A percentile compares a stretch with the other conserved stretches of the same genome.
phyloP scores from a whole-genome alignment of 2,888 invertebrate genomes.

The Epiperipatus broadwayi region DNA sequence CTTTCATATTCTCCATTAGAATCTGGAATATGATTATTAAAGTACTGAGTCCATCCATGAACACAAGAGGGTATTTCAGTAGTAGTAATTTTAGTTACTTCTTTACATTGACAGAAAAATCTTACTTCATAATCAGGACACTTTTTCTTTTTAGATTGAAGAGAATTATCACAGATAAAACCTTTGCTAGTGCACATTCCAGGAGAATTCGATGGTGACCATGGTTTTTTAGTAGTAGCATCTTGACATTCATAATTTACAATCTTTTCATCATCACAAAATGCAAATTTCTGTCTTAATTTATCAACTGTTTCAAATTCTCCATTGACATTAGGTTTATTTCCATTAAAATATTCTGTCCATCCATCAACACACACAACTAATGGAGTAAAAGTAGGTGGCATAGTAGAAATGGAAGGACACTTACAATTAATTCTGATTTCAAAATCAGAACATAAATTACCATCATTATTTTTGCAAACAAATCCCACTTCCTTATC shows the following conservation, averaged over 20 bases:
- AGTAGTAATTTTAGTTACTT: constrained; percentile 12
- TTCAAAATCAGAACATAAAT: no score
- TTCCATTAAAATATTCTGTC: constrained; percentile 25
- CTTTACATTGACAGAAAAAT: constrained; percentile 19
- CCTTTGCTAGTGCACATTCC: no score
- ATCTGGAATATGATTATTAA: constrained; percentile 16
- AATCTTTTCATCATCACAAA: constrained; percentile 19
- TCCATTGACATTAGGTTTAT: constrained; percentile 17
- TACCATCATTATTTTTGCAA: constrained; percentile 9
- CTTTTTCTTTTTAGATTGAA: constrained; percentile 7
- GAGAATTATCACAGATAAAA: constrained; percentile 15
- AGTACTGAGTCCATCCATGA: constrained; percentile 18
- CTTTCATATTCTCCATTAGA: constrained; percentile 17
- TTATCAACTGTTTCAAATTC: constrained; percentile 18
- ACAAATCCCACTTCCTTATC: constrained; percentile 13
- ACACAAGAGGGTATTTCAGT: constrained; percentile 11
- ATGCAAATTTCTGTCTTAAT: constrained; percentile 16
- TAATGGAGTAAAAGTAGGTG: no score
- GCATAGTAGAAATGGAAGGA: no score
- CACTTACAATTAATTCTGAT: no score
- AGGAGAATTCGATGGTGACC: neutral
- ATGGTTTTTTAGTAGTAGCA: no score
- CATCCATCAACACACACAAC: no score
- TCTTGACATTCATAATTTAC: constrained; percentile 18
- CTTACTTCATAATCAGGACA: constrained; percentile 22